A percentile compares a stretch with the other conserved stretches of the same genome.
phyloP scores from a whole-genome alignment of 2,113 vertebrate species.

The Argyrosomus japonicus region DNA sequence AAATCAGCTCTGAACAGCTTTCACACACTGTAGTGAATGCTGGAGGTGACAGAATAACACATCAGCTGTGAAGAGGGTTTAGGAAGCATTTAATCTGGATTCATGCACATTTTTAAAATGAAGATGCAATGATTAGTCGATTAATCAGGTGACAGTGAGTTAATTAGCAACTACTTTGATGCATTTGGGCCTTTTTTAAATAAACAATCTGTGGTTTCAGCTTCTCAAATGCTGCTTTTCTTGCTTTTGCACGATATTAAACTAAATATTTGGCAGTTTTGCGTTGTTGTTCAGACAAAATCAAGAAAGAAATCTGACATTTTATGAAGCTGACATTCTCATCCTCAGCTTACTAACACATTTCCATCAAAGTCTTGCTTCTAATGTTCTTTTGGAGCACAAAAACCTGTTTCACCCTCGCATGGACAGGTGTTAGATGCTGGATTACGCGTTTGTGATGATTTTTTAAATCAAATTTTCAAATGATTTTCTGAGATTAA shows the following conservation, averaged over 20 bases:
- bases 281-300: neutral
- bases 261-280: neutral
- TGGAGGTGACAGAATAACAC: neutral
- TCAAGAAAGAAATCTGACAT: neutral
- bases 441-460: neutral
- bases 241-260: neutral
- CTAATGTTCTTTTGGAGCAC: neutral
- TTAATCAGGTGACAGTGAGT: neutral
- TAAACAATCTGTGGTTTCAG: neutral
- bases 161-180: neutral
- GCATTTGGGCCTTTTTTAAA: neutral
- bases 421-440: neutral
- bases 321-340: neutral
- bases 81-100: neutral
- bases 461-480: neutral
- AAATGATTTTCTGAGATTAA: neutral
- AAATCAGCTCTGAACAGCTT: conserved; percentile 9
- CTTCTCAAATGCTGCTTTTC: neutral
- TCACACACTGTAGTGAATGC: neutral
- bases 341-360: neutral
- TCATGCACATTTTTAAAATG: neutral
- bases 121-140: neutral
- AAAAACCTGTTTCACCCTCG: neutral
- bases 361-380: neutral
- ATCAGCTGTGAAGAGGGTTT: neutral